Base-by-base conservation (phyloP, 2,888 invertebrate genomes). In the Oconnorella tubifera region DNA sequence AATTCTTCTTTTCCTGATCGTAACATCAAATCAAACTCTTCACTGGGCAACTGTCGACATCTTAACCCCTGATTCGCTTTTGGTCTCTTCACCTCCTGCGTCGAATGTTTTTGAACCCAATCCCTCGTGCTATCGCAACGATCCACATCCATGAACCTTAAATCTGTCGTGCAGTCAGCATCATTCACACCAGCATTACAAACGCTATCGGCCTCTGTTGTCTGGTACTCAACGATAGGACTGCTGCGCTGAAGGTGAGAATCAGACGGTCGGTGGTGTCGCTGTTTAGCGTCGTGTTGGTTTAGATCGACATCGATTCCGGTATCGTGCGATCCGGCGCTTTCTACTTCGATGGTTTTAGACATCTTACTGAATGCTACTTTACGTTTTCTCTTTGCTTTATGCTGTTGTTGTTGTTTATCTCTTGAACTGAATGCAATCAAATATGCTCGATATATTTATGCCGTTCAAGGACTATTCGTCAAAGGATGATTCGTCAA, bases 91-190 rank as follows among this genome's bases (percentile, higher is more conserved):
- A 40, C 6, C 10, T 33, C 28, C n/a, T 23, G n/a, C 10, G 59
- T 28, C n/a, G 59, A 58, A 10, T 33, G 59, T 25, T 40, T 58
- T 6, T 19, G 40, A 32, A 58, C 59, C 59, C 59, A 58, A 48
- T 58, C 59, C 33, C n/a, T 25, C n/a, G 59, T 58, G 33, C 40
- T 58, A 6, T 58, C 59, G 3, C 28, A 33, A 14, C 40, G 6
- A 40, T 40, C 40, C 6, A 40, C 19, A 6, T 14, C 40, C 19
- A 14, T 6, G 10, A 40, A 19, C 6, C 19, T 40, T 19, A 40
- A 19, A 40, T 40, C 40, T 6, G 6, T 19, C 6, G 40, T 19
- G 40, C 40, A 40, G 19, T 40, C 40, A 14, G 40, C 40, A 19
- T 40, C 40, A 40, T 40, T 19, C 10, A 6, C 19, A 40, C 10